Percentiles rank a stretch among this genome's conserved stretches.
Conservation (phyloP, 64 coral and sea anemone species). For the Montipora efflorescens region DNA sequence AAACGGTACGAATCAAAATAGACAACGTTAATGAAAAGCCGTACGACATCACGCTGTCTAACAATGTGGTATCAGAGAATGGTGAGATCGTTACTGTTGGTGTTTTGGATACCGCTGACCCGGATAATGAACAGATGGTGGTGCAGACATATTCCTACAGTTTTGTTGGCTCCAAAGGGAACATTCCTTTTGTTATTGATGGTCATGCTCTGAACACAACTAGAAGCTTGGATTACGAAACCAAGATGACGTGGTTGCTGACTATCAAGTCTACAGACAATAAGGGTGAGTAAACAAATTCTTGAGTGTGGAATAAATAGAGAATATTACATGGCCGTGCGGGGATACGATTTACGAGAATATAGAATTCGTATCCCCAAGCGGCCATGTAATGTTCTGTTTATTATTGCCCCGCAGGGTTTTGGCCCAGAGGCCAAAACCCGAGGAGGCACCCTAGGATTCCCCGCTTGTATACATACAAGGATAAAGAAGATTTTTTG, state of each 20-base stretch:
- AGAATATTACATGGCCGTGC: too few species aligned
- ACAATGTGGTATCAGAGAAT: conserved; percentile 67
- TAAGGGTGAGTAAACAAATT: conserved; percentile 50
- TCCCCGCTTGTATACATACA: background rate
- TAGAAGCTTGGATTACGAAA: conserved; percentile 86
- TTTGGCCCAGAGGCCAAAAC: background rate
- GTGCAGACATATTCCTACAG: conserved; percentile 82
- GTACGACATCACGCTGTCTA: conserved; percentile 53
- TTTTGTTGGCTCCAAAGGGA: conserved; percentile 16
- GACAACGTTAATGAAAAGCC: conserved; percentile 65
- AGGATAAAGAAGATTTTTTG: too few species aligned
- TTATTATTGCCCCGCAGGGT: too few species aligned
- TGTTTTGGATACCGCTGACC: conserved; percentile 69
- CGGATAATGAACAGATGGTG: conserved; percentile 72
- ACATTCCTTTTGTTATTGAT: conserved; percentile 70
- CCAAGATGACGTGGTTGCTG: conserved; percentile 47
- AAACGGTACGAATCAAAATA: conserved; percentile 40
- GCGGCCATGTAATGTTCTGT: too few species aligned
- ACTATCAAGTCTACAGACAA: conserved; percentile 76
- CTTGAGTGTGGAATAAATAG: background rate
- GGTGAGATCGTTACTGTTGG: conserved; percentile 60
- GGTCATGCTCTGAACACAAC: conserved; percentile 71
- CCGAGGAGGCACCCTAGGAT: background rate
- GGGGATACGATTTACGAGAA: too few species aligned
- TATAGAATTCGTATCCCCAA: too few species aligned